Evolutionary conservation across 2,113 vertebrate genomes (phyloP), one percentile per base, ranked within the genome.

Genomic region (human (Homo sapiens)): DNA sequence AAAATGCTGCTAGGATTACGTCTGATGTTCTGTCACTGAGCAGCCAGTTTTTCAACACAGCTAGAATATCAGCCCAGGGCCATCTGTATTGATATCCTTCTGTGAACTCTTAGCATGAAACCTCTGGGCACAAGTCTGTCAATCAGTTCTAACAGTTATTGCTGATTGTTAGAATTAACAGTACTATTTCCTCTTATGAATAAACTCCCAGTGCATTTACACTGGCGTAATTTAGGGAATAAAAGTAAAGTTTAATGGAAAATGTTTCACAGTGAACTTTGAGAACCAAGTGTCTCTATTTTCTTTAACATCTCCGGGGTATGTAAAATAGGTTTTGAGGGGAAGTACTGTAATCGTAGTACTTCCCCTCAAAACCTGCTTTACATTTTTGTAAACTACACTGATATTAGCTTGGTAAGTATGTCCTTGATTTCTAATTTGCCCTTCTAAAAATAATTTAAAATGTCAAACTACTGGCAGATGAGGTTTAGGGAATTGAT

Each of bases 371-470:
- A 38, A 12, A 81, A 73, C 25, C 73, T 85, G 48, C 18, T 88
- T 66, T 66, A 45, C 48, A 79, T 78, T 98, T 45, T 80, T 79
- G 55, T 92, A 45, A 88, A 78, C 89, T 90, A 50, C 78, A 8
- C 16, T 97, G 92, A 95, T 94, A 95, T 40, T 55, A 95, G 20
- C 6, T 72, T 95, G 52, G 55, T 97, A 88, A 96, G 43, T 87
- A 57, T 75, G 4, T 90, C 80, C 76, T 95, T 97, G 85, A 92
- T 98, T 98, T 97, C 89, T 95, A 95, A 59, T 96, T 94, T 95
- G n/a, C 50, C 89, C 22, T 96, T 98, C 89, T 61, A 97, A 96
- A 92, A 87, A 43, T n/a, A 83, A 87, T 96, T 98, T 96, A 95
- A 97, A 97, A 96, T 73, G 83, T 92, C 79, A 81, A 57, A 95